phyloP scores from a whole-genome alignment of 2,113 vertebrate species.

The Hyla sarda region DNA sequence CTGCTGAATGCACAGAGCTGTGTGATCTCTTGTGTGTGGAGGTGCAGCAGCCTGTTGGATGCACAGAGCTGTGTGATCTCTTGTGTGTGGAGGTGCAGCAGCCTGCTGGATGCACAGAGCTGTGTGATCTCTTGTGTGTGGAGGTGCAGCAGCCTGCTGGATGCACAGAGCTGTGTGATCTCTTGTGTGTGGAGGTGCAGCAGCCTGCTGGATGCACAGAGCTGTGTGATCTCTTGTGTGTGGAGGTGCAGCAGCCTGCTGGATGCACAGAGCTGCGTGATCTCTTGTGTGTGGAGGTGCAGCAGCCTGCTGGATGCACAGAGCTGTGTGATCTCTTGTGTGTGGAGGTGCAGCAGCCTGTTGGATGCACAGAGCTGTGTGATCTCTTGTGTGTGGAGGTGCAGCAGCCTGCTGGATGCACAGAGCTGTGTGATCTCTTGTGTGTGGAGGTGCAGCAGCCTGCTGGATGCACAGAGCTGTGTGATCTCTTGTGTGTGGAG shows the following conservation, averaged over 20 bases:
- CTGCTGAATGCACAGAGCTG: not conserved
- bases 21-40: not conserved
- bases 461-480: conserved; percentile 8
- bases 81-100: not conserved
- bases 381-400: no score
- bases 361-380: not conserved
- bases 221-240: not conserved
- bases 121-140: conserved; percentile 5
- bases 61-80: not conserved
- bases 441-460: not conserved
- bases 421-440: no score
- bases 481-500: not conserved
- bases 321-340: not conserved
- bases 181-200: not conserved
- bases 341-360: not conserved
- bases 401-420: no score
- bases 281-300: not conserved
- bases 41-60: not conserved
- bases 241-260: not conserved
- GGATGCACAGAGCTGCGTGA: not conserved
- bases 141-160: no score
- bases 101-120: not conserved
- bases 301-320: not conserved
- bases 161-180: no score
- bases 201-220: not conserved